These are phyloP conservation scores for Schizotus pectinicornis DNA, from an alignment of 2,888 invertebrate species.

Conservation along the genomic window DNA sequence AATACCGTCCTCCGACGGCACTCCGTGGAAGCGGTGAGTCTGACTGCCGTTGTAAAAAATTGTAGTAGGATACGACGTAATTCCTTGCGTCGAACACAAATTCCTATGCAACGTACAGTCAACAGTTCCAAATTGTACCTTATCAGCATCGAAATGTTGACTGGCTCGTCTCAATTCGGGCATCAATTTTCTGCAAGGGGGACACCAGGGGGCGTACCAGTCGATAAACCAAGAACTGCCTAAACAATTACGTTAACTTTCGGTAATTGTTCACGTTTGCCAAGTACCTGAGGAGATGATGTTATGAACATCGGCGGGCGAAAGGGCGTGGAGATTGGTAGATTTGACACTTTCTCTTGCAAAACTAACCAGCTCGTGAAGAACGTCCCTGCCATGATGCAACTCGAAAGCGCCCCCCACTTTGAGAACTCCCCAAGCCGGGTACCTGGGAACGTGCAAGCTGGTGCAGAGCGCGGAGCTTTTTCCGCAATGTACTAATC, in stretches of 20 bases:
- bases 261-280: conserved; percentile 46
- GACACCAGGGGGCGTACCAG: conserved; percentile 82
- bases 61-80: conserved; percentile 73
- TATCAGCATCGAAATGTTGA: conserved; percentile 58
- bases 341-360: conserved; percentile 66
- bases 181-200: conserved; percentile 73
- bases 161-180: conserved; percentile 73
- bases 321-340: conserved; percentile 67
- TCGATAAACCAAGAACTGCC: conserved; percentile 72
- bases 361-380: conserved; percentile 68
- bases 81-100: conserved; percentile 66
- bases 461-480: conserved; percentile 64
- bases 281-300: conserved; percentile 45
- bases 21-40: conserved; percentile 64
- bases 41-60: conserved; percentile 68
- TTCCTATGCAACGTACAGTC: conserved; percentile 70
- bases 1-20: conserved; percentile 65
- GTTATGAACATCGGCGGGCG: conserved; percentile 66
- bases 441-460: conserved; percentile 65
- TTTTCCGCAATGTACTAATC: conserved; percentile 68
- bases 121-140: conserved; percentile 68
- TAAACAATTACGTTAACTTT: no score
- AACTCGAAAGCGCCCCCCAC: conserved; percentile 77
- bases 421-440: conserved; percentile 78
- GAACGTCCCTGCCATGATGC: conserved; percentile 68